Percentiles rank a stretch among this genome's conserved stretches.
phyloP scores from a whole-genome alignment of 1,140 invertebrate species.

The Lineus longissimus region DNA sequence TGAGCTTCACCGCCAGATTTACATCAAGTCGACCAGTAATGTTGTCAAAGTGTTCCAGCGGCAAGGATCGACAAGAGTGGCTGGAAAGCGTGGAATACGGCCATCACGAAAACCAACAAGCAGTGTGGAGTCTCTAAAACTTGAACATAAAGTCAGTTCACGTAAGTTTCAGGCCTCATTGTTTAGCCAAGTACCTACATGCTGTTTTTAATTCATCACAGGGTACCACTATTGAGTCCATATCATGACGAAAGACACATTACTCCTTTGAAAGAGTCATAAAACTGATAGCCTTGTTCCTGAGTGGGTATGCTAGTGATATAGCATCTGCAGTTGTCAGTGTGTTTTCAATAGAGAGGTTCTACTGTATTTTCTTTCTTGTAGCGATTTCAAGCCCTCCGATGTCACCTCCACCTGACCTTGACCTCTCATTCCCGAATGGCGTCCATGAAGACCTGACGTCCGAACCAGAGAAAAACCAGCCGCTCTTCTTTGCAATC shows the following conservation, averaged over 20 bases:
- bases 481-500: conserved; percentile 70
- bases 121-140: conserved; percentile 9
- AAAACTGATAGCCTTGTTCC: too few species aligned
- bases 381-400: background rate
- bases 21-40: conserved; percentile 61
- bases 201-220: too few species aligned
- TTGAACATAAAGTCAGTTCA: conserved; percentile 12
- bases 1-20: conserved; percentile 72
- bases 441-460: conserved; percentile 61
- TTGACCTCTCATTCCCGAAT: too few species aligned
- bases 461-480: conserved; percentile 66
- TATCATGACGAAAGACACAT: too few species aligned
- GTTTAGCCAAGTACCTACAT: conserved; percentile 15
- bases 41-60: conserved; percentile 39
- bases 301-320: too few species aligned
- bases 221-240: too few species aligned
- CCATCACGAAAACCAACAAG: conserved; percentile 11
- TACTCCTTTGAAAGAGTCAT: too few species aligned
- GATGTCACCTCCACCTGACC: conserved; percentile 1
- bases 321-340: too few species aligned
- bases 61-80: conserved; percentile 36
- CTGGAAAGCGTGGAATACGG: conserved; percentile 1
- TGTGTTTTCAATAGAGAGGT: too few species aligned
- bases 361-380: too few species aligned
- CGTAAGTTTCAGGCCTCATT: conserved; percentile 25